Conservation (phyloP, 2,113 vertebrate genomes). For the Clarias batrachus region DNA sequence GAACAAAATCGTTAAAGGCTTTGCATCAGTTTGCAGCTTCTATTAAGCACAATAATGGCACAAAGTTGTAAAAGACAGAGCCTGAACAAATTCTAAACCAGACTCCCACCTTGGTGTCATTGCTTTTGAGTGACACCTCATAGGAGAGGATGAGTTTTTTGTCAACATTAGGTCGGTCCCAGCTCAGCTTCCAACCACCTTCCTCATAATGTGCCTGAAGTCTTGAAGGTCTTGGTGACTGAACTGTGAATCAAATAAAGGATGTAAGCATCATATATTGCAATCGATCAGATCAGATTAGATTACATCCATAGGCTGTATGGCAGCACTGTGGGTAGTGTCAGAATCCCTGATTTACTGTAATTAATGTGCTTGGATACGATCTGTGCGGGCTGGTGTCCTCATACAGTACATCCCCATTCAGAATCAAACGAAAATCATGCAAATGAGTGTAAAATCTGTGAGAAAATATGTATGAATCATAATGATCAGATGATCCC, state of each 20-base stretch:
- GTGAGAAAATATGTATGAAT: too few species aligned
- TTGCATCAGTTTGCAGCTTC: background rate
- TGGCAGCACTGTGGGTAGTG: background rate
- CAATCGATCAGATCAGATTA: background rate
- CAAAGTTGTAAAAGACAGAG: background rate
- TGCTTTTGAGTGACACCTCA: slow-evolving; percentile 47
- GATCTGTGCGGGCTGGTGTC: background rate
- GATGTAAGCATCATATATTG: background rate
- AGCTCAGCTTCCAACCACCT: slow-evolving; percentile 56
- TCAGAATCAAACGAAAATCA: too few species aligned
- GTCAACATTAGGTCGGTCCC: slow-evolving; percentile 39
- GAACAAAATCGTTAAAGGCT: background rate
- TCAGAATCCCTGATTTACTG: background rate
- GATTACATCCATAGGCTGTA: background rate
- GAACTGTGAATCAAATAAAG: slow-evolving; percentile 58
- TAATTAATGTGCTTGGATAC: background rate
- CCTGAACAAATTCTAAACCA: background rate
- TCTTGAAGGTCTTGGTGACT: slow-evolving; percentile 44
- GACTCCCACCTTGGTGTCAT: slow-evolving; percentile 14
- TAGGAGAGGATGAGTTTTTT: accelerated
- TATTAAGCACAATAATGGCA: background rate
- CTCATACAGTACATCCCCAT: background rate
- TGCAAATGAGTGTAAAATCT: too few species aligned
- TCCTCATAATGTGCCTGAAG: slow-evolving; percentile 42
- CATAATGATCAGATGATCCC: too few species aligned